Evolutionary conservation across 2,113 vertebrate species (phyloP).

Genomic region (Azemiops feae): DNA sequence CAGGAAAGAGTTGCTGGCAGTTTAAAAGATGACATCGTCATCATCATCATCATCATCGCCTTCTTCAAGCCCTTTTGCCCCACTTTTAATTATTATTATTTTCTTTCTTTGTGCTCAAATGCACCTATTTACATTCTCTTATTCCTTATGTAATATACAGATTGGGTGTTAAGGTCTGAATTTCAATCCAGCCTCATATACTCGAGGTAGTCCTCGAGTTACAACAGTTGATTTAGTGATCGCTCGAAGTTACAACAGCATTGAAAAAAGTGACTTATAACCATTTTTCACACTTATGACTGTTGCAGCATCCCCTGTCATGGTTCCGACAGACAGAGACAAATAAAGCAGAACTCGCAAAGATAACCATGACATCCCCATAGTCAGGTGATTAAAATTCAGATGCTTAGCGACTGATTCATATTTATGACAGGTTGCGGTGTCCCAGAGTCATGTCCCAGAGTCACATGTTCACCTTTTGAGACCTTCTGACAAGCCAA

Average conservation of each 20-base stretch:
- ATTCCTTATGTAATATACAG: neutral
- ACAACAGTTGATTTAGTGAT: neutral
- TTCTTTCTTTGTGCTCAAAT: neutral
- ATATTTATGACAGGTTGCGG: neutral
- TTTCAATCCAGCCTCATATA: neutral
- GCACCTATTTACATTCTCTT: neutral
- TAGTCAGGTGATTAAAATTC: neutral
- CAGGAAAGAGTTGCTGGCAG: slow-evolving; percentile 3
- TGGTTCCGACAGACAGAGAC: no score
- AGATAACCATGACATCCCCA: neutral
- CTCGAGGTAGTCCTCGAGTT: neutral
- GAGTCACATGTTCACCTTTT: neutral
- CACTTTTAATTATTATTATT: neutral
- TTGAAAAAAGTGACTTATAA: neutral
- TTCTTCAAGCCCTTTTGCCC: neutral
- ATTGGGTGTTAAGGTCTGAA: neutral
- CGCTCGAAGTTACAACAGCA: neutral
- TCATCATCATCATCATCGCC: neutral
- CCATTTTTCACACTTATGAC: neutral
- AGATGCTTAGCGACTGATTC: neutral
- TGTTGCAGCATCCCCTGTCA: neutral
- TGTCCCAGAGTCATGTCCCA: neutral
- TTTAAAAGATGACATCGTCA: slow-evolving; percentile 10
- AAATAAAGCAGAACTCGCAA: no score
- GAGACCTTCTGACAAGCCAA: neutral